phyloP scores from a whole-genome alignment of 2,797 vertebrate genomes.

The Paguma larvata region DNA sequence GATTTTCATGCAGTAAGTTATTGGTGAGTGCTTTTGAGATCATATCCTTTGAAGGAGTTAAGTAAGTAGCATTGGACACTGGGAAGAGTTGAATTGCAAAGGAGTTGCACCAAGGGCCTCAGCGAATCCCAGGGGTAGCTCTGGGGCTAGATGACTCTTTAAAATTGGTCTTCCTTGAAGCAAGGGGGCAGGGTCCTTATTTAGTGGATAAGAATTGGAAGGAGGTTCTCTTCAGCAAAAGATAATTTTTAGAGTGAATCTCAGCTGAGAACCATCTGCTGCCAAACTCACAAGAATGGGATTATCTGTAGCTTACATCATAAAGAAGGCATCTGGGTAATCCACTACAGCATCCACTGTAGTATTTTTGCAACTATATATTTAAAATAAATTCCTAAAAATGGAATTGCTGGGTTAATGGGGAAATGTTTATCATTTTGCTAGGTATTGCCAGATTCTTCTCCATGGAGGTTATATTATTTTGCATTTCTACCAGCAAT shows the following conservation, averaged over 20 bases:
- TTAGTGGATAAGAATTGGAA: not conserved
- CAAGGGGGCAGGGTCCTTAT: not conserved
- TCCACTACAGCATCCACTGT: not conserved
- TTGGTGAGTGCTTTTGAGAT: not conserved
- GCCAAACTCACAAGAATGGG: not conserved
- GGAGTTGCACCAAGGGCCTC: not conserved
- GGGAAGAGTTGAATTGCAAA: not conserved
- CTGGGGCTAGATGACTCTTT: not conserved
- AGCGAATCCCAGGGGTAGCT: not conserved
- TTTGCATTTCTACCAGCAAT: not conserved
- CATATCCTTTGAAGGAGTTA: not conserved
- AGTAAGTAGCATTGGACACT: not conserved
- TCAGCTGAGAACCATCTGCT: not conserved
- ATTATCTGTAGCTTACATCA: not conserved
- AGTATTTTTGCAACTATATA: not conserved
- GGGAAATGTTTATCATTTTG: not conserved
- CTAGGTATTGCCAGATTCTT: not conserved
- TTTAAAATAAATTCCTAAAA: conserved; percentile 29
- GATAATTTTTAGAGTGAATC: not conserved
- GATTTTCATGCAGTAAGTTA: not conserved
- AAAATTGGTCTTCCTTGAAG: not conserved
- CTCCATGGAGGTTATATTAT: not conserved
- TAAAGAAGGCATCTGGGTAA: not conserved
- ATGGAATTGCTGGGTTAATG: not conserved
- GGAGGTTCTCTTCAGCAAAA: not conserved